Evolutionary conservation across 2,888 invertebrate species (phyloP).

Genomic region (Hyposoter dolosus): DNA sequence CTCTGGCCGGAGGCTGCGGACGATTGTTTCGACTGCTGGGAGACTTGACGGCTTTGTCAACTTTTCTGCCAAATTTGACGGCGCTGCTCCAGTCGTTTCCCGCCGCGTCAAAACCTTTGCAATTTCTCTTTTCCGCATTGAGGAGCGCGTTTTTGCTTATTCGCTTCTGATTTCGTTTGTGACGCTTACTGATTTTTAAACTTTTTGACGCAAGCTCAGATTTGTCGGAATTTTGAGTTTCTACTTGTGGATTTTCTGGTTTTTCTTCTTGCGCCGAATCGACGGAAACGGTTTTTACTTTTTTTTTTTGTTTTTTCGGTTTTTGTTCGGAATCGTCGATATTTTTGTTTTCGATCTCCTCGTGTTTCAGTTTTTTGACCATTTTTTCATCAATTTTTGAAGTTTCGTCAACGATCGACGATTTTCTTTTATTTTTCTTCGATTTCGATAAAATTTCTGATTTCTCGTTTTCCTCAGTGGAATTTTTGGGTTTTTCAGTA

Average conservation of each 20-base stretch:
- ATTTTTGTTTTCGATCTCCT: neutral
- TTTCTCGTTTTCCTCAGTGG: neutral
- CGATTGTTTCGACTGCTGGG: neutral
- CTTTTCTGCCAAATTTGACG: conserved; percentile 67
- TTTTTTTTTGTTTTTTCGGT: conserved; percentile 57
- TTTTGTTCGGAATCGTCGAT: conserved; percentile 60
- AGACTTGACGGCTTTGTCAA: conserved; percentile 33
- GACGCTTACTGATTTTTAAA: conserved; percentile 76
- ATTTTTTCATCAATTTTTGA: conserved; percentile 3
- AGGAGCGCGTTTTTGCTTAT: conserved; percentile 68
- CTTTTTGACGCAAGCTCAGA: conserved; percentile 36
- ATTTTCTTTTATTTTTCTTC: conserved; percentile 14
- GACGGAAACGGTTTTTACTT: conserved; percentile 6
- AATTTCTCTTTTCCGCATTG: conserved; percentile 52
- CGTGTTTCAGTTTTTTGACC: conserved; percentile 51
- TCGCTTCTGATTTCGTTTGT: conserved; percentile 78
- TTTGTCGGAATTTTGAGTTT: conserved; percentile 67
- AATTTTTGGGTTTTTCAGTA: neutral
- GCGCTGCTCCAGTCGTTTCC: conserved; percentile 73
- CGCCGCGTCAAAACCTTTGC: conserved; percentile 68
- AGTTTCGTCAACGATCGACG: neutral
- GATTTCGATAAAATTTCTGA: neutral
- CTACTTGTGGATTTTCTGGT: neutral
- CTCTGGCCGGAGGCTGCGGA: neutral
- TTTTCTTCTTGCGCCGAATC: conserved; percentile 2